A percentile compares a stretch with the other conserved stretches of the same genome.
Conservation (phyloP, 2,797 vertebrate species). For the Meriones psammophilus region DNA sequence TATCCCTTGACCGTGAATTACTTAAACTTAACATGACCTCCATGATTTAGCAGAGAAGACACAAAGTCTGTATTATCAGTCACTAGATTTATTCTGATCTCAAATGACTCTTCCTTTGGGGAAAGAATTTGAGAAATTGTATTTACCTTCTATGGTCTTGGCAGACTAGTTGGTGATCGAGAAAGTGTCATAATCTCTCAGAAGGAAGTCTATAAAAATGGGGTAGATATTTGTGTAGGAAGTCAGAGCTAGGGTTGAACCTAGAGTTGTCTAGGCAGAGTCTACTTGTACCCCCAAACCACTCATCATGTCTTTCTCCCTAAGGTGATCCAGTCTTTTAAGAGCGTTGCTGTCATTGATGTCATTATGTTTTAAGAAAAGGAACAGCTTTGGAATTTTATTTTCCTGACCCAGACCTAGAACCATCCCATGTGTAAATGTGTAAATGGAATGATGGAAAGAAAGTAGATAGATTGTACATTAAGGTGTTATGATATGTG, state of each 20-base stretch:
- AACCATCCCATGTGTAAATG: not conserved
- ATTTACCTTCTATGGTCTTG: not conserved
- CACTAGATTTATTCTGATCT: not conserved
- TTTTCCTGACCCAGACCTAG: not conserved
- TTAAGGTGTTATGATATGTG: not conserved
- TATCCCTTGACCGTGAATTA: not conserved
- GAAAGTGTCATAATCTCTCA: not conserved
- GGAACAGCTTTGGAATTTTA: not conserved
- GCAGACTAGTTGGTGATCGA: not conserved
- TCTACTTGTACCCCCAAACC: not conserved
- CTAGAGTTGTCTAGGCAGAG: not conserved
- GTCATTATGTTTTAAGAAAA: not conserved
- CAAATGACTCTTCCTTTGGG: not conserved
- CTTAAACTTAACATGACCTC: not conserved
- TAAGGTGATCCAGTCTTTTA: not conserved
- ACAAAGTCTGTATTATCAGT: not conserved
- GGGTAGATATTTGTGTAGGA: not conserved
- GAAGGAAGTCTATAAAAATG: not conserved
- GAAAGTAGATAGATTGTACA: not conserved
- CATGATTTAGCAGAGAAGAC: not conserved
- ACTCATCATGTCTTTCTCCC: not conserved
- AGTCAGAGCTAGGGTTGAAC: not conserved
- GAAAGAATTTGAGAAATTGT: conserved; percentile 19
- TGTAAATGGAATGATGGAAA: not conserved
- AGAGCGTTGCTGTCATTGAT: not conserved